Percentiles rank a stretch among this genome's conserved stretches.
Evolutionary conservation across 2,888 invertebrate species (phyloP).

Genomic region (Aphidoletes aphidimyza): DNA sequence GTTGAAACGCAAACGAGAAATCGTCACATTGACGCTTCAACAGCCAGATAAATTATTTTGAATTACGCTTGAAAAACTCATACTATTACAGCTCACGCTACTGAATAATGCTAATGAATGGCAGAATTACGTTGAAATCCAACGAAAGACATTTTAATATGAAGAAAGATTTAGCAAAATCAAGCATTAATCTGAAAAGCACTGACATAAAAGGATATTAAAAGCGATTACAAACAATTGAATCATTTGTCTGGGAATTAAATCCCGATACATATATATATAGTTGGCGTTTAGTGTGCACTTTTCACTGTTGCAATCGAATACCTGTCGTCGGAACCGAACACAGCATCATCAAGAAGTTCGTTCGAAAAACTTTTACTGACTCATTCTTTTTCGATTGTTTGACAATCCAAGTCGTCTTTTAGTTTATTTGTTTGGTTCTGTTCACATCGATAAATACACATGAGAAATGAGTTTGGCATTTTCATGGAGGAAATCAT

Average conservation of each 20-base stretch:
- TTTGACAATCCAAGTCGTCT: not conserved
- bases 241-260: constrained; percentile 38
- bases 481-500: not conserved
- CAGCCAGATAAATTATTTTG: too few species aligned
- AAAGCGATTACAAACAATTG: not conserved
- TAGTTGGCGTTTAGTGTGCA: too few species aligned
- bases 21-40: not conserved
- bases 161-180: not conserved
- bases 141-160: not conserved
- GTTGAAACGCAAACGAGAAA: not conserved
- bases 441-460: not conserved
- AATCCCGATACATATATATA: too few species aligned
- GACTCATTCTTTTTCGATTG: not conserved
- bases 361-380: not conserved
- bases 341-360: too few species aligned
- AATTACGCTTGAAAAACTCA: too few species aligned
- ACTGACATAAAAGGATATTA: not conserved
- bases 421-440: not conserved
- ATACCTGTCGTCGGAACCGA: not conserved
- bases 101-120: too few species aligned
- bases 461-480: not conserved
- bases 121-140: not conserved
- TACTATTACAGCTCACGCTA: too few species aligned
- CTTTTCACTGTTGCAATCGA: not conserved
- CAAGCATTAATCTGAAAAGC: not conserved